Evolutionary conservation across 2,797 vertebrate species (phyloP).

Genomic region (Rachycentron canadum): DNA sequence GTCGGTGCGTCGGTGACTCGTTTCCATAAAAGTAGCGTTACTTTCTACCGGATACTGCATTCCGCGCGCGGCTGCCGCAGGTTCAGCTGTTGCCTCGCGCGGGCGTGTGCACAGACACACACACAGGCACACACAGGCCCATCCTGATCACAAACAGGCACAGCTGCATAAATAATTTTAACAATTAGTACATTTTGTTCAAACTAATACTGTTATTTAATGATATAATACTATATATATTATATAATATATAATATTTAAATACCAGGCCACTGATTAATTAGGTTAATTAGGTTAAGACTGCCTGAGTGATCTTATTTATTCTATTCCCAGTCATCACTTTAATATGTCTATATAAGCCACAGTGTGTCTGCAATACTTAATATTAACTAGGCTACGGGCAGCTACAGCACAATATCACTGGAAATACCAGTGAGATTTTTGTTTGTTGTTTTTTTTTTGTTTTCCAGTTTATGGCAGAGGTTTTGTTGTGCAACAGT

Average conservation of each 20-base stretch:
- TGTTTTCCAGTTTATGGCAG: neutral
- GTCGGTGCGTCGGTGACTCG: slow-evolving; percentile 64
- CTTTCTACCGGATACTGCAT: slow-evolving; percentile 89
- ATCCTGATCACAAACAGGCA: slow-evolving; percentile 25
- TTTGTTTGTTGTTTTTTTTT: neutral
- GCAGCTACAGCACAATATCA: neutral
- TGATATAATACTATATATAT: too few relatives aligned
- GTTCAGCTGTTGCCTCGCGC: slow-evolving; percentile 89
- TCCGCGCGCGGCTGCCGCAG: slow-evolving; percentile 87
- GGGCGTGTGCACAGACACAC: slow-evolving; percentile 39
- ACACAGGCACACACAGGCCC: neutral
- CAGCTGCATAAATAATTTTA: slow-evolving; percentile 60
- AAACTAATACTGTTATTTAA: too few relatives aligned
- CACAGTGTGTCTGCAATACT: neutral
- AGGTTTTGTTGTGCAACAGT: neutral
- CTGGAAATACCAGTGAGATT: neutral
- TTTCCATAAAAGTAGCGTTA: slow-evolving; percentile 97
- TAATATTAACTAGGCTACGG: too few relatives aligned
- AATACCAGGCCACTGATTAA: neutral
- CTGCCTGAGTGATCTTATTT: neutral
- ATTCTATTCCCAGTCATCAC: neutral
- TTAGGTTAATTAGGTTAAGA: neutral
- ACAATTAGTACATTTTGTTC: neutral
- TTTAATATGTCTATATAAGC: too few relatives aligned
- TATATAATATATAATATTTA: too few relatives aligned